These are phyloP conservation scores for Drosophila hamatofila DNA, from an alignment of 2,888 invertebrate species.

Conservation along the genomic window DNA sequence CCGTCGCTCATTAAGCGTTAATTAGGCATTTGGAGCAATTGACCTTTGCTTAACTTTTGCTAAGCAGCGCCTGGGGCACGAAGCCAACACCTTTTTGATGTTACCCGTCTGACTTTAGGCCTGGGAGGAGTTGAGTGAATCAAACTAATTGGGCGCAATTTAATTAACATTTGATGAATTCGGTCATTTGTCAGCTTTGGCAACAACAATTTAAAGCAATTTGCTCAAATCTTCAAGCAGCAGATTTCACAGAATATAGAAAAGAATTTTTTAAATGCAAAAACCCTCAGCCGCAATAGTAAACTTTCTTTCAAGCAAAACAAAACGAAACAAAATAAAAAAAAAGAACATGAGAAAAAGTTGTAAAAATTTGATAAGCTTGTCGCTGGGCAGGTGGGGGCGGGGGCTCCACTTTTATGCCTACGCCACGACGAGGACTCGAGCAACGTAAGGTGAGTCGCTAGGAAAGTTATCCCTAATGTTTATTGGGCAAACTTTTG, in stretches of 20 bases:
- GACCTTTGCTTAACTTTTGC: slow-evolving; percentile 51
- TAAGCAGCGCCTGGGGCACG: slow-evolving; percentile 47
- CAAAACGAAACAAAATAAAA: neutral
- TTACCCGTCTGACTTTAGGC: slow-evolving; percentile 10
- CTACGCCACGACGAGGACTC: slow-evolving; percentile 32
- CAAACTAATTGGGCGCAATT: slow-evolving; percentile 76
- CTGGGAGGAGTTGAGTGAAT: slow-evolving; percentile 31
- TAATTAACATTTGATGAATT: slow-evolving; percentile 73
- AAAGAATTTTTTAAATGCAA: slow-evolving; percentile 42
- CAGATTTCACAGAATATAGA: neutral
- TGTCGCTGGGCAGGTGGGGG: slow-evolving; percentile 64
- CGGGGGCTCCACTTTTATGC: slow-evolving; percentile 43
- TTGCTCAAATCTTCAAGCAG: neutral
- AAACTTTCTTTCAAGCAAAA: slow-evolving; percentile 40
- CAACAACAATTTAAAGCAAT: slow-evolving; percentile 20
- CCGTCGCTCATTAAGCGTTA: slow-evolving; percentile 63
- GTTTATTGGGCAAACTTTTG: slow-evolving; percentile 78
- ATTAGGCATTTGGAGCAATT: slow-evolving; percentile 62
- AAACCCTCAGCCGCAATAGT: slow-evolving; percentile 44
- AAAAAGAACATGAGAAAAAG: slow-evolving; percentile 17
- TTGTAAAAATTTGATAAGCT: slow-evolving; percentile 66
- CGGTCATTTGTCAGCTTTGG: slow-evolving; percentile 48
- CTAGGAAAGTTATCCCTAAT: slow-evolving; percentile 71
- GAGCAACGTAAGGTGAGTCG: slow-evolving; percentile 61
- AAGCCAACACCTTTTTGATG: slow-evolving; percentile 72